These are phyloP conservation scores for Amaurobius ferox DNA, from an alignment of 2,888 invertebrate genomes.

Conservation along the genomic window DNA sequence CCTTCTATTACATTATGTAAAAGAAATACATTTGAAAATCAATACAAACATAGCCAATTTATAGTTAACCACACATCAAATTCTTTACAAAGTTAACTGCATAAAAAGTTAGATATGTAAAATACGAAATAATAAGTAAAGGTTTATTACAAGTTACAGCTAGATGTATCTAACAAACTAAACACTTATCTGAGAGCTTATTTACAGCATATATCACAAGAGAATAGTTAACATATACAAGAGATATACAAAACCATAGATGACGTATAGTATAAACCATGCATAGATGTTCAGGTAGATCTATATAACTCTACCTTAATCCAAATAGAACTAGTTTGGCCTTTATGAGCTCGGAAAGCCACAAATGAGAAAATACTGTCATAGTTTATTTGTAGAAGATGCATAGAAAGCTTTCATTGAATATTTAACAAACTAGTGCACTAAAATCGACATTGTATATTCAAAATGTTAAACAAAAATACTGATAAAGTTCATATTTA, in stretches of 20 bases:
- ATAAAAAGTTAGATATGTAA: no score
- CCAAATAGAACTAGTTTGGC: not conserved
- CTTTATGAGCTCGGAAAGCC: not conserved
- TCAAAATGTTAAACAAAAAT: no score
- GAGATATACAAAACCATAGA: not conserved
- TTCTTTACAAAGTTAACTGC: not conserved
- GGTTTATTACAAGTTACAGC: no score
- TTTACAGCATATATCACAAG: conserved; percentile 59
- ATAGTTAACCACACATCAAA: conserved; percentile 2
- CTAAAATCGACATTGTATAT: no score
- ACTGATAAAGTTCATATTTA: no score
- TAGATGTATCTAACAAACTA: not conserved
- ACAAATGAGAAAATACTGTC: not conserved
- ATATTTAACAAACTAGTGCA: no score
- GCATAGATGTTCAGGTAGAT: not conserved
- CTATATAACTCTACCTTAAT: not conserved
- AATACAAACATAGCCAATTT: no score
- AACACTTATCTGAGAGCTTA: conserved; percentile 31
- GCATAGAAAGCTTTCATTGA: no score
- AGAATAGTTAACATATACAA: conserved; percentile 7
- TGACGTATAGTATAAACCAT: not conserved
- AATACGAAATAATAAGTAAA: no score
- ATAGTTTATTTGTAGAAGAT: not conserved
- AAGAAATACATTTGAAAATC: no score
- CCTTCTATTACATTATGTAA: no score